phyloP scores from a whole-genome alignment of 2,797 vertebrate genomes.

The Valencia hispanica region DNA sequence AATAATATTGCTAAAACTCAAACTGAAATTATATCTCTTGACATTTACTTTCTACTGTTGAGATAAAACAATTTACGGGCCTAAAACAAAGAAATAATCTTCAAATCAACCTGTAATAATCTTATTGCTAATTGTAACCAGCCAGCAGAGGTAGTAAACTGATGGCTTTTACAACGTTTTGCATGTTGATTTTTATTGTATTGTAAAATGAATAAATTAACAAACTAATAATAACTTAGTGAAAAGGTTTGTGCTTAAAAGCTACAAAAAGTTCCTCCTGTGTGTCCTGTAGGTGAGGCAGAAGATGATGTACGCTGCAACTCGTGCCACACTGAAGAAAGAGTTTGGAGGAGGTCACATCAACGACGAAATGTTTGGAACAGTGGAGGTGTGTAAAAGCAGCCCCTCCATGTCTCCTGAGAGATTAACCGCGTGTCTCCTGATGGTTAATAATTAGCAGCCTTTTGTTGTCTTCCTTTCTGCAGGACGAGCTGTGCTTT shows the following conservation, averaged over 20 bases:
- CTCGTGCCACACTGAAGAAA: slow-evolving; percentile 97
- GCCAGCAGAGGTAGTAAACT: background rate
- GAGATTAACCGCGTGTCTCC: background rate
- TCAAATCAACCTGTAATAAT: background rate
- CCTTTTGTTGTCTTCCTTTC: slow-evolving; percentile 15
- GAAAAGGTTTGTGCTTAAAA: background rate
- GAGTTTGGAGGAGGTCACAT: slow-evolving; percentile 97
- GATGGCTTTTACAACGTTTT: background rate
- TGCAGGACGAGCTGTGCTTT: slow-evolving; percentile 93
- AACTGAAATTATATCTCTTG: too few species aligned
- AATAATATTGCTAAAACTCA: too few species aligned
- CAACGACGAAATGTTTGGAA: slow-evolving; percentile 96
- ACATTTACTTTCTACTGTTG: background rate
- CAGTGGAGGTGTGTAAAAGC: slow-evolving; percentile 84
- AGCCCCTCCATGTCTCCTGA: background rate
- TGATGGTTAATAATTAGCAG: background rate
- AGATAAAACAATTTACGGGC: background rate
- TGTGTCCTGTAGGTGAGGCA: slow-evolving; percentile 87
- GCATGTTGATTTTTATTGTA: background rate
- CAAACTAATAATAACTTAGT: background rate
- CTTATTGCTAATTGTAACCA: background rate
- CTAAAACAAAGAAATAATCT: background rate
- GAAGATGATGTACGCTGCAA: slow-evolving; percentile 99
- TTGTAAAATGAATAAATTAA: background rate
- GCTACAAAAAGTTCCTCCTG: background rate